These are phyloP conservation scores for Aviceda subcristata DNA, from an alignment of 2,113 vertebrate species.

Conservation along the genomic window DNA sequence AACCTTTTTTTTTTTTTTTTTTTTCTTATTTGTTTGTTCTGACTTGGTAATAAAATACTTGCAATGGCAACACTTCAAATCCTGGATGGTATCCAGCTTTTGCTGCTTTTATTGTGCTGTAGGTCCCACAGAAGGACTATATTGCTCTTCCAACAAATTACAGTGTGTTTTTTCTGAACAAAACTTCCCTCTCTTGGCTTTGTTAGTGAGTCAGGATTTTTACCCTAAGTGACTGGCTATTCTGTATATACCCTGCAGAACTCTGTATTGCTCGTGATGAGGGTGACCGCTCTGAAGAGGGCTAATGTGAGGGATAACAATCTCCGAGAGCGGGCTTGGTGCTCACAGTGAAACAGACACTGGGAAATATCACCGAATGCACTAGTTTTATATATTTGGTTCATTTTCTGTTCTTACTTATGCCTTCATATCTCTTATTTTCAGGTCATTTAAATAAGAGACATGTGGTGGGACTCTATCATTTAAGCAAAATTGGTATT, in stretches of 20 bases:
- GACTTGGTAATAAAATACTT: neutral
- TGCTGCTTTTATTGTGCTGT: neutral
- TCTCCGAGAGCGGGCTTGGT: neutral
- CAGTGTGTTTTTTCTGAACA: neutral
- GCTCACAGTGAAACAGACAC: slow-evolving; percentile 16
- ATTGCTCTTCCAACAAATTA: neutral
- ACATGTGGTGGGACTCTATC: slow-evolving; percentile 63
- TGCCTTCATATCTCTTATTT: slow-evolving; percentile 60
- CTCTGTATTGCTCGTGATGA: neutral
- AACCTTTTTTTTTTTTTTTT: neutral
- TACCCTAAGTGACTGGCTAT: neutral
- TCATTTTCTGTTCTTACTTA: slow-evolving; percentile 55
- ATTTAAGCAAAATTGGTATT: slow-evolving; percentile 71
- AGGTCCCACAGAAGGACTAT: neutral
- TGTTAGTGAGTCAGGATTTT: neutral
- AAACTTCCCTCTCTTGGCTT: neutral
- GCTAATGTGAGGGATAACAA: neutral
- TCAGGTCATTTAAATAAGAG: slow-evolving; percentile 70
- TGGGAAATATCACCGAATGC: neutral
- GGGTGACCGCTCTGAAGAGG: neutral
- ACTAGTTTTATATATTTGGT: slow-evolving; percentile 33
- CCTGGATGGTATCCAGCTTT: neutral
- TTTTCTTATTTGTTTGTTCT: neutral
- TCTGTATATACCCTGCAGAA: neutral
- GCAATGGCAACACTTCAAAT: neutral